These are phyloP conservation scores for Tetranychus piercei DNA, from an alignment of 2,888 invertebrate genomes.

Conservation along the genomic window DNA sequence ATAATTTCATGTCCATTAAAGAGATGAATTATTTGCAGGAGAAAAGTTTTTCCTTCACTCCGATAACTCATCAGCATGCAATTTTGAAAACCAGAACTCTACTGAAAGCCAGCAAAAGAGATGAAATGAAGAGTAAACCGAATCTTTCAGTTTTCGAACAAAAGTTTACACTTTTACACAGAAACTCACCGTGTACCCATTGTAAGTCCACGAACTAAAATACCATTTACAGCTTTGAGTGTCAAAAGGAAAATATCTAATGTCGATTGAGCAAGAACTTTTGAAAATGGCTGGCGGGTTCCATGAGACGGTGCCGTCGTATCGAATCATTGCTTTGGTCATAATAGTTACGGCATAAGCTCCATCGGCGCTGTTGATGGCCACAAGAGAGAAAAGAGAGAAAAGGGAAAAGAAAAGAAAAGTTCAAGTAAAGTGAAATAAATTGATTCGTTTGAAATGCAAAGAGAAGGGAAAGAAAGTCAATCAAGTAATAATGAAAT, in stretches of 20 bases:
- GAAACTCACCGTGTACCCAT: slow-evolving; percentile 34
- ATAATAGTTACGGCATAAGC: slow-evolving; percentile 77
- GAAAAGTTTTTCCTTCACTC: no score
- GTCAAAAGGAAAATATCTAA: slow-evolving; percentile 67
- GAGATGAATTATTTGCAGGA: no score
- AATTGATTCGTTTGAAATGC: background rate
- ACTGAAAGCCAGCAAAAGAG: no score
- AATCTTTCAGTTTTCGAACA: no score
- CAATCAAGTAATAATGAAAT: no score
- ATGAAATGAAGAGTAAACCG: no score
- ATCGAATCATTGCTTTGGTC: slow-evolving; percentile 57
- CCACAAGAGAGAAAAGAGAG: background rate
- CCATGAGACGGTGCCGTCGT: slow-evolving; percentile 58
- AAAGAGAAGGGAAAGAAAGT: no score
- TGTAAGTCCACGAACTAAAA: slow-evolving; percentile 75
- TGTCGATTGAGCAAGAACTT: slow-evolving; percentile 68
- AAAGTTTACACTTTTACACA: no score
- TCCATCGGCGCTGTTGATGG: slow-evolving; percentile 46
- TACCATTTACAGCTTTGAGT: slow-evolving; percentile 73
- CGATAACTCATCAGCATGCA: no score
- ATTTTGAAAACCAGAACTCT: no score
- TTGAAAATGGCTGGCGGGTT: slow-evolving; percentile 83
- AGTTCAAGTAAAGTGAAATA: background rate
- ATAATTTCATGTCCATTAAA: no score
- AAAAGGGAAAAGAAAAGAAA: background rate